Evolutionary conservation across 1,140 invertebrate genomes (phyloP).

Genomic region (Drosophila willistoni): DNA sequence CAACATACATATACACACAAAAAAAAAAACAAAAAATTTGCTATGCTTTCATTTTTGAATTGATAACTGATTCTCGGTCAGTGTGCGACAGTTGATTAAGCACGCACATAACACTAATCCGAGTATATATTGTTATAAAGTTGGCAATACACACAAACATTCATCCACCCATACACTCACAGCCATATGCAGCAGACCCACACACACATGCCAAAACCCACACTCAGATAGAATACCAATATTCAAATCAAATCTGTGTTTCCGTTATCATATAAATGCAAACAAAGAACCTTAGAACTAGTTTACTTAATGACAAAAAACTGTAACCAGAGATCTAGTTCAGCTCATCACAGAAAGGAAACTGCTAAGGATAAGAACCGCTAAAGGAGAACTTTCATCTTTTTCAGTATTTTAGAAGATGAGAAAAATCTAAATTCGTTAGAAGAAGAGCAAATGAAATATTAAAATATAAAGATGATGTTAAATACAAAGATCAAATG

Average conservation of each 20-base stretch:
- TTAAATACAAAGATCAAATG: too few species aligned
- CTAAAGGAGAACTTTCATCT: too few species aligned
- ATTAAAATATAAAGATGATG: too few species aligned
- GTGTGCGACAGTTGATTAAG: not conserved
- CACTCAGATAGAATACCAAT: not conserved
- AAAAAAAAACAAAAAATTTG: constrained; percentile 49
- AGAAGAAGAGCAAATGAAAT: too few species aligned
- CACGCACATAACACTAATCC: not conserved
- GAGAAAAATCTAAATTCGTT: too few species aligned
- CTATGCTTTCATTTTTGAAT: constrained; percentile 55
- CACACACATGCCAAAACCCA: too few species aligned
- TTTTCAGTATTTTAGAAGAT: too few species aligned
- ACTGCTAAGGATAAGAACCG: not conserved
- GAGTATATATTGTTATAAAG: constrained; percentile 14
- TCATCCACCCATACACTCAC: not conserved
- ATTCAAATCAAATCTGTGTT: not conserved
- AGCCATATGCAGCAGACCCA: not conserved
- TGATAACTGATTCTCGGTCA: constrained; percentile 14
- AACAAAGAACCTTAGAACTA: too few species aligned
- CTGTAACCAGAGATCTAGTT: too few species aligned
- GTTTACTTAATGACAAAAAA: not conserved
- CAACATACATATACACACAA: not conserved
- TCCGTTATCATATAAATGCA: not conserved
- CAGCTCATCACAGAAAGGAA: too few species aligned
- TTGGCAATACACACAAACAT: not conserved